Base-by-base conservation (phyloP, 1,140 invertebrate genomes). In the Procambarus virginalis region DNA sequence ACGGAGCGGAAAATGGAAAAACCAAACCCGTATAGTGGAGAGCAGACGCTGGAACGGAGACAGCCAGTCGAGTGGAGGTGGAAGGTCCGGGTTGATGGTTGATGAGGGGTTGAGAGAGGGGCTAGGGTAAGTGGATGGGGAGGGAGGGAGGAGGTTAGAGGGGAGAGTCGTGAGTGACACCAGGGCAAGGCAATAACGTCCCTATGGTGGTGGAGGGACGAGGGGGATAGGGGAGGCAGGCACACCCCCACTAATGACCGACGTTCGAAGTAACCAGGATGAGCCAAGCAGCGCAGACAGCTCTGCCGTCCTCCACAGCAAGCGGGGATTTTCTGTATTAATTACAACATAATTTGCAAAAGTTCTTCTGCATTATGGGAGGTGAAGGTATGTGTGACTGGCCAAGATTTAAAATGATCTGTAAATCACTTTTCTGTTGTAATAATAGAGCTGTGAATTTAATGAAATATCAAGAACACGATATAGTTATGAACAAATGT, bases 131-230 rank as follows among this genome's bases (percentile, higher is more conserved):
- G 68, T 34, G 68, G 68, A 73, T 34, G 68, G 10, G 68, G 68
- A 64, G 17, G 60, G 60, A 4, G 60, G 20, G 60, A 20, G 20
- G 20, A 20, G 20, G 22, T 8, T n/a, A 20, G 68, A 9, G 22
- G 68, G n/a, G 68, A 73, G n/a, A 34, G 22, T 73, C 68, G 68
- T 73, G 68, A 73, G 68, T 73, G 68, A 73, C 68, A 73, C 68
- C 10, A 5, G 68, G 22, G 22, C 68, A 20, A 73, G 68, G 22
- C 68, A 73, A 22, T 73, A 34, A 73, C 68, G n/a, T 34, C 68
- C 68, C 68, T 34, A 73, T 20, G 6, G n/a, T 5, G 6, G 22
- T 6, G 51, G 51, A 34, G 34, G 34, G 34, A 34, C 34, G 34
- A 34, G 34, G 34, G 34, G 34, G 34, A 34, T 34, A 34, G 34